phyloP scores from a whole-genome alignment of 2,888 invertebrate genomes.

The Oscheius sp. region DNA sequence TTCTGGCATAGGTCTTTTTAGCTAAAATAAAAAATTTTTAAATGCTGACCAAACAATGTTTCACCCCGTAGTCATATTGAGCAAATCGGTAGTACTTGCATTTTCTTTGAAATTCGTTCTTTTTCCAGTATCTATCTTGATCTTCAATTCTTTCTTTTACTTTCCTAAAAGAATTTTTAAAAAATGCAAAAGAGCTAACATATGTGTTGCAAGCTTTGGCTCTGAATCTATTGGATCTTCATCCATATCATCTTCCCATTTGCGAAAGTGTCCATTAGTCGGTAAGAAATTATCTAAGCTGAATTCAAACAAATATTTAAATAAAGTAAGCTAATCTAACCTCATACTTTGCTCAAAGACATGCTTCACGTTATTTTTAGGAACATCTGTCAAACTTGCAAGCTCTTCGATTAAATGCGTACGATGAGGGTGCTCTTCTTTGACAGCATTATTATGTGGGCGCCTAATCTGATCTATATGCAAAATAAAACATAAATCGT shows the following conservation, averaged over 20 bases:
- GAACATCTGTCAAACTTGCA: not conserved
- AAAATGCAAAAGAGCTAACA: not conserved
- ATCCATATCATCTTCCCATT: conserved; percentile 15
- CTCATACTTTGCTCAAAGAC: conserved; percentile 11
- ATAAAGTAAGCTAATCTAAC: not conserved
- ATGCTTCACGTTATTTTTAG: not conserved
- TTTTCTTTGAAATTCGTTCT: conserved; percentile 16
- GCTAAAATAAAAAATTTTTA: conserved; percentile 17
- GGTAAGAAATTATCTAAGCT: conserved; percentile 17
- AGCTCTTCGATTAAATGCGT: conserved; percentile 5
- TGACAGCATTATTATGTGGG: not conserved
- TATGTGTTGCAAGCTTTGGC: not conserved
- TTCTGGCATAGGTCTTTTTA: conserved; percentile 9
- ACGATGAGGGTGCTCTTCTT: conserved; percentile 17
- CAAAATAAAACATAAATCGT: not conserved
- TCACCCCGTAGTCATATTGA: conserved; percentile 5
- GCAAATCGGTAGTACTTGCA: conserved; percentile 24
- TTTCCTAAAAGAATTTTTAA: conserved; percentile 10
- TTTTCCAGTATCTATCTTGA: conserved; percentile 9
- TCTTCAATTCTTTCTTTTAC: not conserved
- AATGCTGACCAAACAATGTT: not conserved
- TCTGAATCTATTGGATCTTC: not conserved
- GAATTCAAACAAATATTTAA: not conserved
- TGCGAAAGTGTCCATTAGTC: not conserved
- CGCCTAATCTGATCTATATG: not conserved